Evolutionary conservation across 1,140 invertebrate genomes (phyloP), one percentile per base, ranked within the genome.

Genomic region (Heterodera carotae): DNA sequence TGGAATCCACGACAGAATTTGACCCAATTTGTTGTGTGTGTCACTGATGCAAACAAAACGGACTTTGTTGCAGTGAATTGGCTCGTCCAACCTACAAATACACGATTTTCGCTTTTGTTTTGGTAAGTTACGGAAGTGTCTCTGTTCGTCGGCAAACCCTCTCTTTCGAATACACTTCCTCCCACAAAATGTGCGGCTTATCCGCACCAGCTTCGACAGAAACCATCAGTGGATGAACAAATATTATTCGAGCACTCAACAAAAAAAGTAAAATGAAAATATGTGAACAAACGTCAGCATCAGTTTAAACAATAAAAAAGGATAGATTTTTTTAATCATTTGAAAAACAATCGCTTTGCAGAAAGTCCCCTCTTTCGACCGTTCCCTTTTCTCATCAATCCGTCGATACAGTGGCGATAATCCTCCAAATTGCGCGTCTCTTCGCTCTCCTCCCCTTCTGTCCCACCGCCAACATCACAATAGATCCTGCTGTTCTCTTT

Each of bases 1-100:
- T 0, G 83, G 83, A 64, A 84, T 86, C 29, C 36, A 43, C 10
- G 66, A 27, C 2, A 84, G 27, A 53, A 84, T 53, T 60, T 84
- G 22, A 36, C 53, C 84, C 43, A 84, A 43, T 29, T 84, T 70
- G 8, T 86, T 78, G 70, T 84, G 83, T 18, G 83, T 84, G 60
- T 84, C 83, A 25, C 83, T 83, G 39, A 84, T 84, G 43, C 81
- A 83, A 25, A 84, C 83, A 66, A 84, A 82, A 29, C 83, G 72
- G 15, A 84, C 77, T 15, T 43, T 59, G 59, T 84, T 76, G 15
- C 62, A 31, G 25, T 71, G 31, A 31, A 84, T 72, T 6, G 82
- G 84, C 22, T 56, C 78, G 33, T 81, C 60, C 10, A 81, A 64
- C 29, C 83, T 84, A 67, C n/a, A 84, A 62, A 60, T 25, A 31